Evolutionary conservation across 2,888 invertebrate species (phyloP).

Genomic region (Oconnorella tubifera): DNA sequence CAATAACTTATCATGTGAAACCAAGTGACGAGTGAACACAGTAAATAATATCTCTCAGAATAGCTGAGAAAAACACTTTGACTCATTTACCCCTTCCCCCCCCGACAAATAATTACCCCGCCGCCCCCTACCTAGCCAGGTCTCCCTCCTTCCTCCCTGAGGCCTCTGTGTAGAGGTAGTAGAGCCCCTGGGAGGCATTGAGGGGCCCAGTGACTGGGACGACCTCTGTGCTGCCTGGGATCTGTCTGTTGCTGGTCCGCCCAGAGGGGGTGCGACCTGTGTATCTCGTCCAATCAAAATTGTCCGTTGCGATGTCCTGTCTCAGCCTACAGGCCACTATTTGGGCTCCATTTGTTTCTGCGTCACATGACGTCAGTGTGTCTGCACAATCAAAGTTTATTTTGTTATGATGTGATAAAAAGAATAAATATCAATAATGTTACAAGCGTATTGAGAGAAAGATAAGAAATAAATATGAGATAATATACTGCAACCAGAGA

Average conservation of each 20-base stretch:
- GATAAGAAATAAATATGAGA: too few relatives aligned
- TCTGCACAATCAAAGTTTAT: too few relatives aligned
- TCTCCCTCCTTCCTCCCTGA: constrained; percentile 57
- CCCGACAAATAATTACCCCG: too few relatives aligned
- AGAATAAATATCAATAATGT: too few relatives aligned
- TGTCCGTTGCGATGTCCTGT: constrained; percentile 41
- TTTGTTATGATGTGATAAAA: too few relatives aligned
- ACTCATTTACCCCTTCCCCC: too few relatives aligned
- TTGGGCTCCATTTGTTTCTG: background rate
- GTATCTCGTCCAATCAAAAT: constrained; percentile 32
- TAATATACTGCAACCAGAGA: too few relatives aligned
- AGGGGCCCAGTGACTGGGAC: constrained; percentile 32
- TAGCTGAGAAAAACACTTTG: too few relatives aligned
- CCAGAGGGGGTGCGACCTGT: constrained; percentile 18
- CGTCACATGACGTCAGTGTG: constrained; percentile 3
- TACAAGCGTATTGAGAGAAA: too few relatives aligned
- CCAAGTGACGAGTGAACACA: too few relatives aligned
- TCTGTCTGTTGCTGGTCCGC: background rate
- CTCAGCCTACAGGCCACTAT: constrained; percentile 25
- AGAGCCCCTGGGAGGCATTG: constrained; percentile 29
- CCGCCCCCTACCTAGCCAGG: constrained; percentile 23
- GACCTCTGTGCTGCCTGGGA: constrained; percentile 4
- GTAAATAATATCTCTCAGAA: too few relatives aligned
- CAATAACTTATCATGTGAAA: too few relatives aligned
- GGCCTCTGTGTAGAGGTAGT: constrained; percentile 50